Base-by-base conservation (phyloP, 2,797 vertebrate species). In the Bovichtus variegatus region DNA sequence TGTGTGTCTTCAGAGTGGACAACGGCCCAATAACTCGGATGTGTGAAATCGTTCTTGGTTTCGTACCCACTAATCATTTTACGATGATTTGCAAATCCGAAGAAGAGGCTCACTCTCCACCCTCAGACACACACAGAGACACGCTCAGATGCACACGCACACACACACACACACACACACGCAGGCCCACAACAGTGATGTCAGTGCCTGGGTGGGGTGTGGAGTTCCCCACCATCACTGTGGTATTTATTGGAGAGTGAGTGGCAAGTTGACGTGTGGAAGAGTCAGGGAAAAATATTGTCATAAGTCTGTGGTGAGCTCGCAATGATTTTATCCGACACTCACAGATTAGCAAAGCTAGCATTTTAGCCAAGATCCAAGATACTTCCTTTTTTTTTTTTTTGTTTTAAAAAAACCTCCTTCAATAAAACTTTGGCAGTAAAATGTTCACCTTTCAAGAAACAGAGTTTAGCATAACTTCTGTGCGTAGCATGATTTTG, bases 211-310 rank as follows among this genome's bases (percentile, higher is more conserved):
- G 86, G 85, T 82, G 76, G 88, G 91, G 89, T 91, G 90, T 78
- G 87, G 91, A 90, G 81, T 92, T 90, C 83, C 87, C 89, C 89
- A 83, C 85, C 84, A 77, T 81, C 66, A 41, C 86, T 89, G 84
- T 87, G 87, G 90, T 91, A 92, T 91, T 89, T 90, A 84, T 87
- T 93, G 87, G 89, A 90, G 86, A 80, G 81, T 87, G 89, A 89
- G 88, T 89, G 91, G 85, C 83, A 89, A 90, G 86, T 84, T 85
- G 87, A 88, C 38, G 53, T 78, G 66, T 63, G 72, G 71, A 83
- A 74, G 74, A 84, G 78, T 87, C 72, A 60, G 74, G 75, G 70
- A 23, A 86, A 86, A 87, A 90, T 84, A 82, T 76, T 78, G 82
- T 87, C 88, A 87, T 63, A 80, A 74, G 70, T 81, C 69, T 79